Percentiles rank a stretch among this genome's conserved stretches.
These are phyloP conservation scores for Achlya flavicornis DNA, from an alignment of 2,888 invertebrate species.

Conservation along the genomic window DNA sequence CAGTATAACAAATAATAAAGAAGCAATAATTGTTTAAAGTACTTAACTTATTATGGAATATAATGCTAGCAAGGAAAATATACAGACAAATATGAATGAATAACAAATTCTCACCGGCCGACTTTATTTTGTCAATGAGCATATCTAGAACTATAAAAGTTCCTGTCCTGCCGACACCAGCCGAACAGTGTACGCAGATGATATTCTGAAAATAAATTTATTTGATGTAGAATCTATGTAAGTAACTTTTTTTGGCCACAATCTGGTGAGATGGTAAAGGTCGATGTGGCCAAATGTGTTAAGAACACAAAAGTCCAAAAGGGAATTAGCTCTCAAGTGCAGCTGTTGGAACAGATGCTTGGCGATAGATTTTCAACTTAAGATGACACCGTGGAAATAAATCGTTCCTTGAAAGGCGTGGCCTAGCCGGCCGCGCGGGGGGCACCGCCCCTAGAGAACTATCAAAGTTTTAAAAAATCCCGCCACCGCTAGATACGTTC, in stretches of 20 bases:
- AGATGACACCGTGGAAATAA: too few relatives aligned
- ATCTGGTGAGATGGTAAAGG: too few relatives aligned
- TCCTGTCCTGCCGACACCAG: slow-evolving; percentile 98
- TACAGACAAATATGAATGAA: not conserved
- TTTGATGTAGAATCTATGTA: not conserved
- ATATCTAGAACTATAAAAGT: slow-evolving; percentile 99
- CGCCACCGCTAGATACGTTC: too few relatives aligned
- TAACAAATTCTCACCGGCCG: slow-evolving; percentile 81
- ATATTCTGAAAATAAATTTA: slow-evolving; percentile 76
- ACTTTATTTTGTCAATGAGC: slow-evolving; percentile 96
- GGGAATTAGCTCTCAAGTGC: not conserved
- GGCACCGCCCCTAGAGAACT: too few relatives aligned
- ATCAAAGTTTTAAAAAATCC: too few relatives aligned
- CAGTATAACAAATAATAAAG: not conserved
- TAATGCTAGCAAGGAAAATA: not conserved
- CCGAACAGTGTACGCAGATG: slow-evolving; percentile 96
- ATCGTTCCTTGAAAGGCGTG: too few relatives aligned
- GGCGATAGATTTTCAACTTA: too few relatives aligned
- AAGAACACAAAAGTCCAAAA: too few relatives aligned
- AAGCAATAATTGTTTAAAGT: not conserved
- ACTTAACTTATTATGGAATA: not conserved
- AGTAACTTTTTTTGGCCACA: not conserved
- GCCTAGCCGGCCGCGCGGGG: too few relatives aligned
- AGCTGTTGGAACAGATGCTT: too few relatives aligned
- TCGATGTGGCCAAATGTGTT: too few relatives aligned